Percentiles rank a stretch among this genome's conserved stretches.
phyloP scores from a whole-genome alignment of 1,140 invertebrate genomes.

The Eubasilissa regina region DNA sequence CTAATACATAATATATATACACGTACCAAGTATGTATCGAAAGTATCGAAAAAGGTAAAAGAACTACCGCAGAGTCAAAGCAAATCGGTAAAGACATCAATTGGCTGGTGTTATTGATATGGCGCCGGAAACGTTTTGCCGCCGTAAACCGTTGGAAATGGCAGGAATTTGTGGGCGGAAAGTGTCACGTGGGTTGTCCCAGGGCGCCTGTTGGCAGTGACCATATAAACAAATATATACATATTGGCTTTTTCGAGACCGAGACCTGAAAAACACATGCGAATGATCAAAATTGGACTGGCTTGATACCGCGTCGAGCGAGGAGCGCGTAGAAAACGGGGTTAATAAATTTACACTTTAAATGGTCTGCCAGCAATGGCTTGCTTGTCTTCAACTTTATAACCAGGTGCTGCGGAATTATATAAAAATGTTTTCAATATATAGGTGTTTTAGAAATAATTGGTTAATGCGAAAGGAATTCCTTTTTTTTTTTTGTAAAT shows the following conservation, averaged over 20 bases:
- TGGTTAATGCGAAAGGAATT: no score
- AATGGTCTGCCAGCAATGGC: no score
- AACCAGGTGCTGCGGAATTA: no score
- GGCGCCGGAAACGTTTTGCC: conserved; percentile 41
- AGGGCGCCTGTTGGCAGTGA: conserved; percentile 9
- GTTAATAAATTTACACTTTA: no score
- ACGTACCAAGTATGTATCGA: no score
- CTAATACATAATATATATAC: conserved; percentile 5
- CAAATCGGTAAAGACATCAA: conserved; percentile 57
- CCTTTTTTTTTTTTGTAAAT: no score
- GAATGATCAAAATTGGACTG: no score
- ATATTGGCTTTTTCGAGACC: conserved; percentile 1
- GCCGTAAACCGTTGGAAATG: conserved; percentile 46
- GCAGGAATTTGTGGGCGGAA: conserved; percentile 44
- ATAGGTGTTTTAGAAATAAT: no score
- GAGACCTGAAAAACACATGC: neutral
- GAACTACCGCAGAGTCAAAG: conserved; percentile 48
- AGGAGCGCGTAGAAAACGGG: no score
- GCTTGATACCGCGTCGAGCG: no score
- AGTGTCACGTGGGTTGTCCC: conserved; percentile 41
- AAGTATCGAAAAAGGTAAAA: conserved; percentile 19
- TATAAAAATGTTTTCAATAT: no score
- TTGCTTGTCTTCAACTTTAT: no score
- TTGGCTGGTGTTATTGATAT: conserved; percentile 58
- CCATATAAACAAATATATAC: conserved; percentile 43